phyloP scores from a whole-genome alignment of 2,797 vertebrate genomes.

The Sebastes hubbsi region DNA sequence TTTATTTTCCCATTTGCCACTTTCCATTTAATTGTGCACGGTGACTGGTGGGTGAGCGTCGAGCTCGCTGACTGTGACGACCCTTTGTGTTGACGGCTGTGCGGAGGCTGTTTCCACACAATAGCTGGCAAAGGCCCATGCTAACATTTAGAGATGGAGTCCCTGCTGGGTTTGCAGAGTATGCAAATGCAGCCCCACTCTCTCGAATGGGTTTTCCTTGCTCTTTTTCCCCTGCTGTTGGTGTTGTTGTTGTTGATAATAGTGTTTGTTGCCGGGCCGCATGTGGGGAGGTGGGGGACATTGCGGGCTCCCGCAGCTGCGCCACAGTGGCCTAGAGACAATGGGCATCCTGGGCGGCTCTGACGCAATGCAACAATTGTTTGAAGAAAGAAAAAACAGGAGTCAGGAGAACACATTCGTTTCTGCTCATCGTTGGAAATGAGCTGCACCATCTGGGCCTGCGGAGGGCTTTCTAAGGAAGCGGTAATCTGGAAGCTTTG shows the following conservation, averaged over 20 bases:
- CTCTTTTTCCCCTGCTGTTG: not conserved
- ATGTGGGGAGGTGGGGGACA: not conserved
- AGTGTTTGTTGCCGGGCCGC: conserved; percentile 52
- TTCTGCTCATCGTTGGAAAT: conserved; percentile 54
- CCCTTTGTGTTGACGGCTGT: conserved; percentile 43
- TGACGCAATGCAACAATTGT: conserved; percentile 55
- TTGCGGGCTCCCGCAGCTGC: conserved; percentile 40
- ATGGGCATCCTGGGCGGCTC: conserved; percentile 53
- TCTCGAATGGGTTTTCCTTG: conserved; percentile 18
- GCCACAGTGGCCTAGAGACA: conserved; percentile 53
- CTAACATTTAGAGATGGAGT: conserved; percentile 20
- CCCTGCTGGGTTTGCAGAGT: conserved; percentile 44
- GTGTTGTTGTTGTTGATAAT: conserved; percentile 55
- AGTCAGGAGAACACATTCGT: conserved; percentile 37
- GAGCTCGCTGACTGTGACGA: conserved; percentile 33
- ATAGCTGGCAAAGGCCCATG: conserved; percentile 38
- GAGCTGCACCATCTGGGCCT: conserved; percentile 15
- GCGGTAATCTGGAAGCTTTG: conserved; percentile 7
- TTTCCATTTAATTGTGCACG: conserved; percentile 26
- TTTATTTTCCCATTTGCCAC: conserved; percentile 35
- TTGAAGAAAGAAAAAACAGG: conserved; percentile 20
- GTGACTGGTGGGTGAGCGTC: conserved; percentile 11
- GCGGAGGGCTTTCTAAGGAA: conserved; percentile 7
- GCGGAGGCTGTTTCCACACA: conserved; percentile 31
- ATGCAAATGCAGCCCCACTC: conserved; percentile 41